Evolutionary conservation across 2,113 vertebrate genomes (phyloP).

Genomic region (Thalassoma bifasciatum): DNA sequence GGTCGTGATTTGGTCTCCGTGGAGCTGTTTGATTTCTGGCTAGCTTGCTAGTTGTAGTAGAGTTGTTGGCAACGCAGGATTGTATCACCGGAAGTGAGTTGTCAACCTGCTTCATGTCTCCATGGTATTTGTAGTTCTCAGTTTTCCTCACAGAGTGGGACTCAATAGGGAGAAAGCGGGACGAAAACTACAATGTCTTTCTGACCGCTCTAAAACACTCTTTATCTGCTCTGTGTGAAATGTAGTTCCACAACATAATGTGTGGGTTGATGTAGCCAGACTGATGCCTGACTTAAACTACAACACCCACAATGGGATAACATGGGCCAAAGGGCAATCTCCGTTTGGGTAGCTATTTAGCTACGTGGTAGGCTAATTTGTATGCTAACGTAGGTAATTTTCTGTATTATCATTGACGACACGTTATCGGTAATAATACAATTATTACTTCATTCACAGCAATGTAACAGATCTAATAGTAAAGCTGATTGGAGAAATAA

Average conservation of each 20-base stretch:
- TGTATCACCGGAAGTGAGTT: slow-evolving; percentile 85
- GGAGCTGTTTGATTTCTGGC: slow-evolving; percentile 30
- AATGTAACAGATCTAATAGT: background rate
- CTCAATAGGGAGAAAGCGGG: rapidly evolving
- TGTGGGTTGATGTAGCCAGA: background rate
- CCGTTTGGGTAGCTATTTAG: slow-evolving; percentile 52
- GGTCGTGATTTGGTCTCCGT: background rate
- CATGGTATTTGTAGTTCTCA: slow-evolving; percentile 79
- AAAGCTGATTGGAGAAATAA: background rate
- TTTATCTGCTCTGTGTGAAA: slow-evolving; percentile 26
- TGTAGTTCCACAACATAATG: slow-evolving; percentile 39
- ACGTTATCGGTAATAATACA: background rate
- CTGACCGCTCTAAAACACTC: rapidly evolving
- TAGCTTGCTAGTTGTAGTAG: slow-evolving; percentile 48
- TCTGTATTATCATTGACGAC: background rate
- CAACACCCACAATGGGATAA: slow-evolving; percentile 53
- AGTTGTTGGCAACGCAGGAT: slow-evolving; percentile 38
- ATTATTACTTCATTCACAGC: background rate
- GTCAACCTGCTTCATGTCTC: slow-evolving; percentile 62
- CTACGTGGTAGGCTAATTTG: slow-evolving; percentile 40
- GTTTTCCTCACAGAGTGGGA: rapidly evolving
- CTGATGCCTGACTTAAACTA: slow-evolving; percentile 59
- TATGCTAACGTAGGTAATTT: slow-evolving; percentile 39
- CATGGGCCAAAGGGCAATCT: slow-evolving; percentile 64
- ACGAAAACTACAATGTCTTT: slow-evolving; percentile 65